These are phyloP conservation scores for Oryctes rhinoceros DNA, from an alignment of 1,140 invertebrate species.

Conservation along the genomic window DNA sequence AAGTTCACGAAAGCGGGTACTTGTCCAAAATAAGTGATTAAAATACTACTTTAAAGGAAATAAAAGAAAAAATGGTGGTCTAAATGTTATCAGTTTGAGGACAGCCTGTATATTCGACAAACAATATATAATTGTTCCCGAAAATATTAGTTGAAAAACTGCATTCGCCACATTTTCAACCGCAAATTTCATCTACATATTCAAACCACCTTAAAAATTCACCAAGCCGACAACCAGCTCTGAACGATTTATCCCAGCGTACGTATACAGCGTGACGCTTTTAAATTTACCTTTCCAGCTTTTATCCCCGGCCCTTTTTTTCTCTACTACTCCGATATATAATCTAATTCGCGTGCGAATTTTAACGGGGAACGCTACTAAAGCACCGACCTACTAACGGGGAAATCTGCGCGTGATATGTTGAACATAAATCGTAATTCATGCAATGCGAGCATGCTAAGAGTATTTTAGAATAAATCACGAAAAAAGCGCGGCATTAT, in stretches of 20 bases:
- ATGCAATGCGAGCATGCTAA: background rate
- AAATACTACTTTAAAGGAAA: too few species aligned
- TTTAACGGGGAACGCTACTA: background rate
- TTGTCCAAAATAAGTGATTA: too few species aligned
- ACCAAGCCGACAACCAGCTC: background rate
- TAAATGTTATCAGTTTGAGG: too few species aligned
- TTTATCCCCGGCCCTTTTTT: background rate
- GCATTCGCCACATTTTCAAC: background rate
- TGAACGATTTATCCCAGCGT: background rate
- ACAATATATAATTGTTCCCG: too few species aligned
- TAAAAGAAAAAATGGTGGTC: too few species aligned
- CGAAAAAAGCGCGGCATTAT: background rate
- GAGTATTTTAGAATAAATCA: conserved; percentile 6
- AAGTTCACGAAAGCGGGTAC: too few species aligned
- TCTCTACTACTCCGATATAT: background rate
- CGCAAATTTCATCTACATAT: background rate
- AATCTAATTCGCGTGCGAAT: conserved; percentile 5
- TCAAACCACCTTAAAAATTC: background rate
- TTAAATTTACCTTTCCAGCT: background rate
- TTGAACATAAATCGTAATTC: conserved; percentile 9
- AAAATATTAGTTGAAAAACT: too few species aligned
- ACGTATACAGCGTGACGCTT: background rate
- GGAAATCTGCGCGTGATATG: background rate
- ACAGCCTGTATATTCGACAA: too few species aligned
- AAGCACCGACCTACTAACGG: background rate